A percentile compares a stretch with the other conserved stretches of the same genome.
Conservation (phyloP, 2,888 invertebrate genomes). For the Bembecia ichneumoniformis region DNA sequence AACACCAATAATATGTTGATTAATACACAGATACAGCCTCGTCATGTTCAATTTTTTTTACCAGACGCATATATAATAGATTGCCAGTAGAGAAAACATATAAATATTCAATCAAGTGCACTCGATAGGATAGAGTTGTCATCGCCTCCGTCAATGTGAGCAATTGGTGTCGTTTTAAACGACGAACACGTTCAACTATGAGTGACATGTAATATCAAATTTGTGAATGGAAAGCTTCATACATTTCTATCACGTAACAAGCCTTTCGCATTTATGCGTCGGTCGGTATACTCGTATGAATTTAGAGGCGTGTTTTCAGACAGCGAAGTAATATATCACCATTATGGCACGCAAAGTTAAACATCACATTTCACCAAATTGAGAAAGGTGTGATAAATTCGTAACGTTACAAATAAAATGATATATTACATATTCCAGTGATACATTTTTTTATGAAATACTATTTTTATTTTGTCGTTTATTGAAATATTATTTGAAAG, state of each 20-base stretch:
- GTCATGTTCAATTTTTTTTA: no score
- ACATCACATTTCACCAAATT: background rate
- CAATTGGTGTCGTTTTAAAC: conserved; percentile 1
- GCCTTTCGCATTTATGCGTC: conserved; percentile 14
- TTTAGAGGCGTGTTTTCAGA: background rate
- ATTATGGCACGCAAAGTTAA: background rate
- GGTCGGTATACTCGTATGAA: background rate
- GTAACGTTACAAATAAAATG: background rate
- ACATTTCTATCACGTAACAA: conserved; percentile 21
- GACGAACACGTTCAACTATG: background rate
- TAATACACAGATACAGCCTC: no score
- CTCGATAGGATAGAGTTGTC: conserved; percentile 24
- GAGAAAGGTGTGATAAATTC: background rate
- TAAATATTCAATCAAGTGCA: background rate
- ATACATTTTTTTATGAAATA: no score
- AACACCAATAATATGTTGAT: no score
- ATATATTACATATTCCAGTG: no score
- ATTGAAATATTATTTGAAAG: no score
- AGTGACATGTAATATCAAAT: conserved; percentile 1
- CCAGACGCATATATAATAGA: no score
- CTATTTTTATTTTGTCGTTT: no score
- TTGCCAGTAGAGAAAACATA: background rate
- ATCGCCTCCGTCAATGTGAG: conserved; percentile 17
- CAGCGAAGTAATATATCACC: background rate
- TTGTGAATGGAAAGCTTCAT: conserved; percentile 2